Conservation (phyloP, 2,797 vertebrate genomes). For the Lateolabrax maculatus region DNA sequence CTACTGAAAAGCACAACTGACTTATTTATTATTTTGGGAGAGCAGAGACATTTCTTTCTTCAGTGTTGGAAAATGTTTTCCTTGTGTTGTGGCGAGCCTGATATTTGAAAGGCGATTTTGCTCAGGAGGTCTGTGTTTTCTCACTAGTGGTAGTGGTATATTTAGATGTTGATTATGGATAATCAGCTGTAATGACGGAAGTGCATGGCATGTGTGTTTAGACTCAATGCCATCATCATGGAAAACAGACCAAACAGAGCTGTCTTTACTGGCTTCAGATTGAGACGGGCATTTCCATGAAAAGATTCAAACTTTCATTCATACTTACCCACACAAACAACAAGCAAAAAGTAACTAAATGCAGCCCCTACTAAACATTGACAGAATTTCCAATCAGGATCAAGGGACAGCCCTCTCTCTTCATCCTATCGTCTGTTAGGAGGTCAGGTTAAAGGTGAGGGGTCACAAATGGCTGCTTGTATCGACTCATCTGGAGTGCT, state of each 20-base stretch:
- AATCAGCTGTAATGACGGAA: constrained; percentile 87
- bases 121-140: constrained; percentile 81
- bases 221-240: constrained; percentile 79
- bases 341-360: not conserved
- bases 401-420: constrained; percentile 36
- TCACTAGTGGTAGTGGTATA: constrained; percentile 80
- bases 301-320: constrained; percentile 41
- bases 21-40: constrained; percentile 78
- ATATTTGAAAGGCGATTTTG: constrained; percentile 79
- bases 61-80: constrained; percentile 75
- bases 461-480: constrained; percentile 89
- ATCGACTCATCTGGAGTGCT: constrained; percentile 84
- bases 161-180: constrained; percentile 87
- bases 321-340: not conserved
- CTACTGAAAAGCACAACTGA: constrained; percentile 72
- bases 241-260: constrained; percentile 81
- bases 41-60: constrained; percentile 59
- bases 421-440: constrained; percentile 65
- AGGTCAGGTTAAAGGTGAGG: constrained; percentile 86
- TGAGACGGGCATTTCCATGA: constrained; percentile 57
- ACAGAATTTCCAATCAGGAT: constrained; percentile 53
- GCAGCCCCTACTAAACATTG: not conserved
- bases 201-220: constrained; percentile 82
- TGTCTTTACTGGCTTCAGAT: constrained; percentile 68
- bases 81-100: constrained; percentile 76